A percentile compares a stretch with the other conserved stretches of the same genome.
Conservation (phyloP, 30 jellyfish, hydroid and myxozoan species). For the Chrysaora quinquecirrha region DNA sequence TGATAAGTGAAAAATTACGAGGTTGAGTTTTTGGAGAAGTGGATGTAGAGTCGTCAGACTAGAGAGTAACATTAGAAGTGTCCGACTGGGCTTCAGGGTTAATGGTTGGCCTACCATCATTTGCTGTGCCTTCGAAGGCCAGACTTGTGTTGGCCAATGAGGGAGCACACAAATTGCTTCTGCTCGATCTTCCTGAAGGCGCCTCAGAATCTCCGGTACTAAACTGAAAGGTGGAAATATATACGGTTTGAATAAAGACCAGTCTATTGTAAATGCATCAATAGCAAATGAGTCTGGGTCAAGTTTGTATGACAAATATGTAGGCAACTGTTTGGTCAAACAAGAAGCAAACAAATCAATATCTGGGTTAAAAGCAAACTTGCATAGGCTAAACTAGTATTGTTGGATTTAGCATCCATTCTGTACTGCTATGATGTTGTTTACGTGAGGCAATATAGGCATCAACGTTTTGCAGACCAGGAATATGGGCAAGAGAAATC, state of each 20-base stretch:
- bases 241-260: neutral
- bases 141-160: neutral
- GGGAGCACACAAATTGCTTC: neutral
- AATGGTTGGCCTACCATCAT: neutral
- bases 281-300: neutral
- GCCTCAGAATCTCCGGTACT: neutral
- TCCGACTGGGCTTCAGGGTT: neutral
- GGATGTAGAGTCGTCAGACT: neutral
- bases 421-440: neutral
- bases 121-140: neutral
- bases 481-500: neutral
- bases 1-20: too few species aligned
- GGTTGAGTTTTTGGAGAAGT: neutral
- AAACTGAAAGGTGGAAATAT: neutral
- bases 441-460: neutral
- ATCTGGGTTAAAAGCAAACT: neutral
- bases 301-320: neutral
- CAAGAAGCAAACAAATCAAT: neutral
- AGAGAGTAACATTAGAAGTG: neutral
- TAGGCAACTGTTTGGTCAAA: neutral
- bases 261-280: neutral
- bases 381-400: neutral
- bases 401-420: neutral
- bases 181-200: neutral
- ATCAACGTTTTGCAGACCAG: neutral